Conservation (phyloP, 2,888 invertebrate species). For the Matsumyia berberina region DNA sequence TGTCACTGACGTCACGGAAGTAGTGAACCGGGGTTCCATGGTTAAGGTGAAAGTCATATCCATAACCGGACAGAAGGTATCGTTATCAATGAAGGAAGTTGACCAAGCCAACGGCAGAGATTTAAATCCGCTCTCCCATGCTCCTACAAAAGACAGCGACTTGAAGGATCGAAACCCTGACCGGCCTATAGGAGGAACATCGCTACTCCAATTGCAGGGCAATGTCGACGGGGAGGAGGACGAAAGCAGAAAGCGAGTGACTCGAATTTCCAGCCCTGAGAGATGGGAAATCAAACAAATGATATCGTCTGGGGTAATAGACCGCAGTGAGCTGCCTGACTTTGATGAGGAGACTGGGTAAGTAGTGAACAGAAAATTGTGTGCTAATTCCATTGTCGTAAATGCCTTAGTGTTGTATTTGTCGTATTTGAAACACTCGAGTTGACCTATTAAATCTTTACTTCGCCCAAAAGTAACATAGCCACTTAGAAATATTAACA, state of each 20-base stretch:
- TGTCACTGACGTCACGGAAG: conserved; percentile 97
- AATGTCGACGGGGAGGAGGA: conserved; percentile 91
- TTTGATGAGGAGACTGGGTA: conserved; percentile 98
- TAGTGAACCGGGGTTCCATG: conserved; percentile 94
- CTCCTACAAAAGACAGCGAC: conserved; percentile 86
- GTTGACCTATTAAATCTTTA: no score
- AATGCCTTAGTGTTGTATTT: neutral
- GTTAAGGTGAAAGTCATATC: conserved; percentile 97
- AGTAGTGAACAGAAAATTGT: conserved; percentile 24
- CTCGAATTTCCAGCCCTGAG: conserved; percentile 97
- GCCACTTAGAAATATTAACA: no score
- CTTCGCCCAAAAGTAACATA: no score
- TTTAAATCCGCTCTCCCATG: conserved; percentile 93
- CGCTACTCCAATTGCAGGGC: conserved; percentile 85
- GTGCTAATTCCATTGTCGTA: neutral
- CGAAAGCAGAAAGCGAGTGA: conserved; percentile 92
- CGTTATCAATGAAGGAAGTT: conserved; percentile 98
- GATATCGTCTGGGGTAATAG: conserved; percentile 96
- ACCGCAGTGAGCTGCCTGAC: conserved; percentile 97
- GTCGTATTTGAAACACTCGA: no score
- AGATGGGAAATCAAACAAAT: conserved; percentile 99
- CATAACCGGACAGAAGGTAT: conserved; percentile 96
- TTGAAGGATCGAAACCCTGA: conserved; percentile 93
- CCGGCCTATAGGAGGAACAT: conserved; percentile 89
- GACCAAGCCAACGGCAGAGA: conserved; percentile 97